These are phyloP conservation scores for Anolis sagrei DNA, from an alignment of 2,113 vertebrate species.

Conservation along the genomic window DNA sequence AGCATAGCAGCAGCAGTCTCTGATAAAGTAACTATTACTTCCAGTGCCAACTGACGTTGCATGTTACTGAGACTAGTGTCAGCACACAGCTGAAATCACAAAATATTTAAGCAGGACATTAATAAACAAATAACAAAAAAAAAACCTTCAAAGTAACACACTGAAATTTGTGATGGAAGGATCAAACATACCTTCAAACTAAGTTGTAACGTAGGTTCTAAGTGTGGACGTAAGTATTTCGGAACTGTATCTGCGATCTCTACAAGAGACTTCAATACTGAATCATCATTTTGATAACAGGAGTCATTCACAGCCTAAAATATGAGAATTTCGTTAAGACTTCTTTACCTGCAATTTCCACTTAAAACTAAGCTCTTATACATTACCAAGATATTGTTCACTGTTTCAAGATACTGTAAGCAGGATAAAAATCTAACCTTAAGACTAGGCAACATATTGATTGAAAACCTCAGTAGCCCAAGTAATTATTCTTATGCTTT, in stretches of 20 bases:
- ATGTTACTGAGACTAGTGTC: constrained; percentile 93
- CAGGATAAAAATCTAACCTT: too few species aligned
- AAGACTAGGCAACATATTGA: background rate
- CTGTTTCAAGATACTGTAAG: background rate
- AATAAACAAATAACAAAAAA: constrained; percentile 5
- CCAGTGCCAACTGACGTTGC: constrained; percentile 94
- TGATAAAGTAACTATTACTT: constrained; percentile 96
- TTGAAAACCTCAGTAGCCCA: background rate
- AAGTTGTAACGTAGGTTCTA: constrained; percentile 94
- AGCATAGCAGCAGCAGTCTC: constrained; percentile 98
- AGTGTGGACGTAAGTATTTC: constrained; percentile 93
- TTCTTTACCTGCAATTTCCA: background rate
- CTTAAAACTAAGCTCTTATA: background rate
- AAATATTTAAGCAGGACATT: constrained; percentile 35
- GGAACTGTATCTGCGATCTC: constrained; percentile 97
- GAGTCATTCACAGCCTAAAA: constrained; percentile 94
- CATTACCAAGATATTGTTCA: background rate
- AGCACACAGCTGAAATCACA: constrained; percentile 85
- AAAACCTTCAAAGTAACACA: too few species aligned
- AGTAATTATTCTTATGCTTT: background rate
- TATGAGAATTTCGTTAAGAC: constrained; percentile 7
- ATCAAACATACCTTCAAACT: constrained; percentile 87
- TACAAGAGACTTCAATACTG: constrained; percentile 96
- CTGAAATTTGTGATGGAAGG: background rate
- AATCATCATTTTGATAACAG: constrained; percentile 94